phyloP scores from a whole-genome alignment of 1,140 invertebrate species.

The Carcinoscorpius rotundicauda region DNA sequence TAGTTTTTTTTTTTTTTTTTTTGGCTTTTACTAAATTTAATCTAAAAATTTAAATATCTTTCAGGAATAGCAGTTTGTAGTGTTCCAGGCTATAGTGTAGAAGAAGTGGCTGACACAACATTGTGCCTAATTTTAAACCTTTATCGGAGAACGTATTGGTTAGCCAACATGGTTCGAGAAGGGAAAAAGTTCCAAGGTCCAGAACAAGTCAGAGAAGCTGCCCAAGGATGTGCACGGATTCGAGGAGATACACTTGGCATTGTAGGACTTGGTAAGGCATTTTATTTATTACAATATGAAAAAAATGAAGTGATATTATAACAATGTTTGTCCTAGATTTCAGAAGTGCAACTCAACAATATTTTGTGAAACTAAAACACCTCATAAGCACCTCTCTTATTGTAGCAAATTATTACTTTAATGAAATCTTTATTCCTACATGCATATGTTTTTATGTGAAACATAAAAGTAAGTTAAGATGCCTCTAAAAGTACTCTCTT shows the following conservation, averaged over 20 bases:
- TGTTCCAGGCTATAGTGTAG: constrained; percentile 97
- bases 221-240: constrained; percentile 86
- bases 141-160: constrained; percentile 96
- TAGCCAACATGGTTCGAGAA: constrained; percentile 94
- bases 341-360: too few relatives aligned
- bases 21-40: constrained; percentile 54
- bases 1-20: too few relatives aligned
- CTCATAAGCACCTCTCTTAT: too few relatives aligned
- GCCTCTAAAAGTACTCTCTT: too few relatives aligned
- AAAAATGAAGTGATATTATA: constrained; percentile 44
- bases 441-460: too few relatives aligned
- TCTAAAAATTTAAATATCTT: constrained; percentile 30
- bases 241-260: constrained; percentile 94
- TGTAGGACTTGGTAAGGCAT: constrained; percentile 69
- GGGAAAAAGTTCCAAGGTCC: constrained; percentile 96
- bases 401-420: too few relatives aligned
- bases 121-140: constrained; percentile 96
- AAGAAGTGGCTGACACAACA: constrained; percentile 98
- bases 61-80: constrained; percentile 95
- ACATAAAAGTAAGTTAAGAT: too few relatives aligned
- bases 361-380: too few relatives aligned
- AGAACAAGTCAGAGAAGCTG: constrained; percentile 82
- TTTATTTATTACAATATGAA: constrained; percentile 36
- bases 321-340: too few relatives aligned
- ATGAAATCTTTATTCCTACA: background rate